Evolutionary conservation across 2,113 vertebrate genomes (phyloP).

Genomic region (Cygnus buccinator): DNA sequence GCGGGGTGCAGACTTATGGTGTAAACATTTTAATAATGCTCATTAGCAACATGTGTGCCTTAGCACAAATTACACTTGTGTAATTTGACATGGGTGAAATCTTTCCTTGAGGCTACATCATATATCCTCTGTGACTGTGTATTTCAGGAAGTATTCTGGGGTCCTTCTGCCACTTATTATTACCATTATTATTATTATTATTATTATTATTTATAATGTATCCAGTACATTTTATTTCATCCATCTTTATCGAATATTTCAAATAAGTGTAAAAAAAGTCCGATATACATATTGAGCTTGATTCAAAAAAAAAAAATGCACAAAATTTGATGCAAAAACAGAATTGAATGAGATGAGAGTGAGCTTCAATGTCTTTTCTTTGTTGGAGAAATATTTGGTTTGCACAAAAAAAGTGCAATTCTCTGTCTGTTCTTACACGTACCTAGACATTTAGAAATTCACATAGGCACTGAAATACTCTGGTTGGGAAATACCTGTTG

Average conservation of each 20-base stretch:
- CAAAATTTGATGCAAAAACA: background rate
- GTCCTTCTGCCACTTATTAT: background rate
- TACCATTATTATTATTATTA: background rate
- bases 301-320: background rate
- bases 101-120: background rate
- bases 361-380: background rate
- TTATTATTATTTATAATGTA: background rate
- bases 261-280: background rate
- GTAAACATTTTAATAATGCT: background rate
- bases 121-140: background rate
- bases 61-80: accelerated
- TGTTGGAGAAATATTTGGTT: background rate
- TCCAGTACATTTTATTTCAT: background rate
- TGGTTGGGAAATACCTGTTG: background rate
- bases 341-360: background rate
- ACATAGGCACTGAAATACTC: background rate
- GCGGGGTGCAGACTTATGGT: accelerated
- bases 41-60: background rate
- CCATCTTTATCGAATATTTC: background rate
- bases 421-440: background rate
- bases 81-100: background rate
- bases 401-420: background rate
- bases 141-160: background rate
- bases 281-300: accelerated
- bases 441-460: background rate